phyloP scores from a whole-genome alignment of 1,140 invertebrate genomes.

The Heliothis virescens region DNA sequence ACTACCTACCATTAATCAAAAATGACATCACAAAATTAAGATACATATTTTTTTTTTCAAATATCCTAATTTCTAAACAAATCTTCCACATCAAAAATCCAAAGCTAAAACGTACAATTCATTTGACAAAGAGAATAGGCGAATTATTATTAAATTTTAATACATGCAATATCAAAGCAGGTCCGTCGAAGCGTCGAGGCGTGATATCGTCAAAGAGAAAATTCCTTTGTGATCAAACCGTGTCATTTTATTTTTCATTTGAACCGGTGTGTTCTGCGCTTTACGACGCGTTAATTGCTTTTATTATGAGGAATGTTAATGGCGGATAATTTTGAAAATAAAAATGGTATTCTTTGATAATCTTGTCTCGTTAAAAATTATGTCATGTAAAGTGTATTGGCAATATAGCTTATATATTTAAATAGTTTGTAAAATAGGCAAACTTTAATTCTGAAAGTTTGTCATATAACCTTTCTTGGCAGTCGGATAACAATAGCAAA shows the following conservation, averaged over 20 bases:
- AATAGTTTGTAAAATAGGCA: too few relatives aligned
- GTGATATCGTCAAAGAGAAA: constrained; percentile 53
- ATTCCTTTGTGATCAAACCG: constrained; percentile 48
- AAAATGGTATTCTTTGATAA: background rate
- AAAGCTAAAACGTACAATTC: constrained; percentile 21
- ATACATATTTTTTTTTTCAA: too few relatives aligned
- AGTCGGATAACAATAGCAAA: too few relatives aligned
- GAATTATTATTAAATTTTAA: constrained; percentile 55
- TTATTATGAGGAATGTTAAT: constrained; percentile 40
- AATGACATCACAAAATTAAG: too few relatives aligned
- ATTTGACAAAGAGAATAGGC: constrained; percentile 52
- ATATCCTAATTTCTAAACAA: constrained; percentile 8
- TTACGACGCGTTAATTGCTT: constrained; percentile 40
- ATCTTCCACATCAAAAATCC: constrained; percentile 28
- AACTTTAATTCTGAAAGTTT: too few relatives aligned
- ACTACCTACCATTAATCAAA: too few relatives aligned
- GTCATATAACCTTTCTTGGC: too few relatives aligned
- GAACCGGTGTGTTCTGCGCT: constrained; percentile 6
- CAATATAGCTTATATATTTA: too few relatives aligned
- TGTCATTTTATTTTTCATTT: constrained; percentile 53
- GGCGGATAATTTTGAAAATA: constrained; percentile 3
- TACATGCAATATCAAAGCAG: constrained; percentile 43
- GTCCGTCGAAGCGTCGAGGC: constrained; percentile 38
- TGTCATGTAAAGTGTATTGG: background rate
- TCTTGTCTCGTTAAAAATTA: background rate